Evolutionary conservation across 2,113 vertebrate genomes (phyloP), one percentile per base, ranked within the genome.

Genomic region (Crotophaga sulcirostris): DNA sequence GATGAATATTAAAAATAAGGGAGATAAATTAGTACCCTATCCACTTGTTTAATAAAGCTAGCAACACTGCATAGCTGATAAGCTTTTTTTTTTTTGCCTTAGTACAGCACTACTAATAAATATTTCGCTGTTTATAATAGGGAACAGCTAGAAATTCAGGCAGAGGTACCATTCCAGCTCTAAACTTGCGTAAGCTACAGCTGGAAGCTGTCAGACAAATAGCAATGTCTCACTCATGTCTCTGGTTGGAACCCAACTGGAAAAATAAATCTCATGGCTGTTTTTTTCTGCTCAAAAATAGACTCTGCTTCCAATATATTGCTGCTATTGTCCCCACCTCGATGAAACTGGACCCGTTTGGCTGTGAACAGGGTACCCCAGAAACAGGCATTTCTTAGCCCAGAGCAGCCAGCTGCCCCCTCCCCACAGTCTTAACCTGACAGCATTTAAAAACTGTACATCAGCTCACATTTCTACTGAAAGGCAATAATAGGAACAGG

Each of bases 1-100:
- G 84, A 89, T 59, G 89, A 42, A 66, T 84, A 95, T 97, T 97
- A 96, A 95, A 95, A 90, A 82, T 26, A 74, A 19, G 54, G 89
- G 76, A 44, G 59, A 86, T 63, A 84, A 89, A 97, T 97, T 96
- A 96, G 86, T 56, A 49, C 10, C 67, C 63, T 40, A 2, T 10
- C 45, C 52, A 13, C 54, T 90, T 21, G 28, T 51, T 83, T 63
- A 67, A 86, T 5, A 40, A 56, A 29, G 44, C 55, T n/a, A 25
- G 64, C 17, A 51, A 2, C 66, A 4, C 3, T 62, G 47, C 44
- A 9, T 3, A 64, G 73, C 68, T 74, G 45, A 60, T 9, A 31
- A 63, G 56, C 52, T 26, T 69, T 49, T 45, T 69, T 49, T 45
- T 45, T 49, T 72, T 44, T 74, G 74, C 44, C 64, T 75, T 76